Conservation (phyloP, 2,113 vertebrate genomes). For the Albula goreensis region DNA sequence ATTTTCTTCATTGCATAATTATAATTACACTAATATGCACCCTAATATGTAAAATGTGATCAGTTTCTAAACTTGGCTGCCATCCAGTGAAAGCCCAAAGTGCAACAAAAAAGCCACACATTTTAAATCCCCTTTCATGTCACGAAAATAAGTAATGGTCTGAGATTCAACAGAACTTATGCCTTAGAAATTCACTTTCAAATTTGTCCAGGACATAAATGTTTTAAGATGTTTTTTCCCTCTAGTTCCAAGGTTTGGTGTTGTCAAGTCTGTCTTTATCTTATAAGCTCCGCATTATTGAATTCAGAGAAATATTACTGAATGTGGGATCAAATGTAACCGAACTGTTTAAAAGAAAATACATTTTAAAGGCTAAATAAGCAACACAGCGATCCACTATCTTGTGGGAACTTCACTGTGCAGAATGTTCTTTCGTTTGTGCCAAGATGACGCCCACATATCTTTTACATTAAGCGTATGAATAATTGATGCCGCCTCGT, state of each 20-base stretch:
- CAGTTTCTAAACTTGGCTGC: no score
- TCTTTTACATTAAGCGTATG: constrained; percentile 5
- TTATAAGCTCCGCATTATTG: neutral
- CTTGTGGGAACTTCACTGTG: neutral
- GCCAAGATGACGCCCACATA: neutral
- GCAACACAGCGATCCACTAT: neutral
- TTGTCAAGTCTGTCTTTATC: neutral
- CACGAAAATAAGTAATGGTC: no score
- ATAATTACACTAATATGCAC: no score
- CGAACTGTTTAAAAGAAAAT: neutral
- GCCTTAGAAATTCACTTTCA: no score
- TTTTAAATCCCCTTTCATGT: no score
- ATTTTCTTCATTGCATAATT: no score
- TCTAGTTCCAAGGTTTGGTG: neutral
- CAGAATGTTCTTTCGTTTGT: neutral
- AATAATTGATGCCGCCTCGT: constrained; percentile 4
- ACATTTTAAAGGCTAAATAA: neutral
- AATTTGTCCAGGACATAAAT: no score
- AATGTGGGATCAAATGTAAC: neutral
- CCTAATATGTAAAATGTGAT: no score
- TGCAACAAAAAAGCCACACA: no score
- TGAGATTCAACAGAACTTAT: no score
- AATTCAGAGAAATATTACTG: neutral
- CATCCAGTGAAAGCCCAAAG: no score
- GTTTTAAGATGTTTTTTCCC: no score